Evolutionary conservation across 2,797 vertebrate genomes (phyloP).

Genomic region (Dipus sagitta): DNA sequence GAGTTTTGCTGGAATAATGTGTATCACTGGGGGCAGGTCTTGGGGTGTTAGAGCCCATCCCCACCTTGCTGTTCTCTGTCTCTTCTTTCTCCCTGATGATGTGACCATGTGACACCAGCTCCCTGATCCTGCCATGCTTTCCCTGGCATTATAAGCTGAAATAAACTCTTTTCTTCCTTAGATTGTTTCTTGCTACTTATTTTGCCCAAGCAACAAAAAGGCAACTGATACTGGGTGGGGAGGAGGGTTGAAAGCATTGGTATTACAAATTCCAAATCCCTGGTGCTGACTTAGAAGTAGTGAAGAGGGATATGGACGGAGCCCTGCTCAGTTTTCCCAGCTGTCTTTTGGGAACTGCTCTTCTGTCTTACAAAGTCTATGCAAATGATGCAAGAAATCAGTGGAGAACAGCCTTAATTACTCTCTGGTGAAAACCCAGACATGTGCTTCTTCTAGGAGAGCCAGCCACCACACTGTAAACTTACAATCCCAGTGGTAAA

Average conservation of each 20-base stretch:
- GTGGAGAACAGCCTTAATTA: slow-evolving; percentile 73
- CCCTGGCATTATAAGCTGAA: too few species aligned
- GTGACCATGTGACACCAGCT: too few species aligned
- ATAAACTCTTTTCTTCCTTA: too few species aligned
- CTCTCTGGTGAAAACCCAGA: slow-evolving; percentile 76
- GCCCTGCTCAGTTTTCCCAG: background rate
- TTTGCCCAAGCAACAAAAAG: too few species aligned
- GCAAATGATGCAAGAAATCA: slow-evolving; percentile 67
- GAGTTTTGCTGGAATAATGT: too few species aligned
- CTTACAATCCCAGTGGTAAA: slow-evolving; percentile 72
- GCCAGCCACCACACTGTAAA: slow-evolving; percentile 65
- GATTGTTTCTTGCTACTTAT: too few species aligned
- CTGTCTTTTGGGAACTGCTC: slow-evolving; percentile 17
- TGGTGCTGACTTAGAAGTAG: slow-evolving; percentile 5
- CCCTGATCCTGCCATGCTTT: too few species aligned
- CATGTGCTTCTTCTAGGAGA: slow-evolving; percentile 71
- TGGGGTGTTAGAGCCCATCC: too few species aligned
- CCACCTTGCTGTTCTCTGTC: too few species aligned
- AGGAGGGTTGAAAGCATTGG: background rate
- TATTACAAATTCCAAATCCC: slow-evolving; percentile 19
- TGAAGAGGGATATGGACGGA: background rate
- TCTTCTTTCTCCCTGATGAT: too few species aligned
- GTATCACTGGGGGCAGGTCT: too few species aligned
- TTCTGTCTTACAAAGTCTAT: slow-evolving; percentile 68
- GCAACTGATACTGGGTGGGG: background rate